Evolutionary conservation across 1,140 invertebrate genomes (phyloP).

Genomic region (Caenorhabditis tropicalis): DNA sequence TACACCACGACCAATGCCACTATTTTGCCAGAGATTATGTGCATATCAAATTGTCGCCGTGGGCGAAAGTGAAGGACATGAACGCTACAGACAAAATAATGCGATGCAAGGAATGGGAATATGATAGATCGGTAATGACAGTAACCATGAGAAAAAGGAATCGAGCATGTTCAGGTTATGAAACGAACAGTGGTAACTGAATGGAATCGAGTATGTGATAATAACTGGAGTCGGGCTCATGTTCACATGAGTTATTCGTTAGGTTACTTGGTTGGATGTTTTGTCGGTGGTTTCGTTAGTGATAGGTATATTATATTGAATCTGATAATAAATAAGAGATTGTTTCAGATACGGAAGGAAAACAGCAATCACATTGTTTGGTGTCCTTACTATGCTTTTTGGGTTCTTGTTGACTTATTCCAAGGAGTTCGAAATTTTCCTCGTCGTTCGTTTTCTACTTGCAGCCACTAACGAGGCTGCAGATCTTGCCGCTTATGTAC

Average conservation of each 20-base stretch:
- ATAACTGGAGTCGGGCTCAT: slow-evolving; percentile 70
- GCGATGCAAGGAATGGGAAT: slow-evolving; percentile 62
- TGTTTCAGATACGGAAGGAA: slow-evolving; percentile 64
- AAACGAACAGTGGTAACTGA: slow-evolving; percentile 67
- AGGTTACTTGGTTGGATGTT: slow-evolving; percentile 69
- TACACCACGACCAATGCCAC: slow-evolving; percentile 65
- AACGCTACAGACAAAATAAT: slow-evolving; percentile 22
- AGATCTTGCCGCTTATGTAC: slow-evolving; percentile 71
- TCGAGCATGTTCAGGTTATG: slow-evolving; percentile 58
- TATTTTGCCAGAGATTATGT: slow-evolving; percentile 62
- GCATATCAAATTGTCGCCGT: slow-evolving; percentile 52
- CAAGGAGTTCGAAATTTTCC: slow-evolving; percentile 68
- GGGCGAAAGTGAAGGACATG: slow-evolving; percentile 31
- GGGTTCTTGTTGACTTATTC: slow-evolving; percentile 69
- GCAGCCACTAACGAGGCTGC: slow-evolving; percentile 72
- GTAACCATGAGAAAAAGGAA: neutral
- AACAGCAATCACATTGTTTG: slow-evolving; percentile 64
- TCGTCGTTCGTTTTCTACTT: slow-evolving; percentile 69
- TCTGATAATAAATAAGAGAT: neutral
- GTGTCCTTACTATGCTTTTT: slow-evolving; percentile 67
- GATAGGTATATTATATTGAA: slow-evolving; percentile 57
- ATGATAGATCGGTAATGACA: slow-evolving; percentile 51
- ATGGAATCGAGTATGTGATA: slow-evolving; percentile 70
- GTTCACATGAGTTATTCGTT: slow-evolving; percentile 71
- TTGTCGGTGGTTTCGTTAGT: slow-evolving; percentile 69